These are phyloP conservation scores for Linhomoeus sp. DNA, from an alignment of 2,888 invertebrate species.

Conservation along the genomic window DNA sequence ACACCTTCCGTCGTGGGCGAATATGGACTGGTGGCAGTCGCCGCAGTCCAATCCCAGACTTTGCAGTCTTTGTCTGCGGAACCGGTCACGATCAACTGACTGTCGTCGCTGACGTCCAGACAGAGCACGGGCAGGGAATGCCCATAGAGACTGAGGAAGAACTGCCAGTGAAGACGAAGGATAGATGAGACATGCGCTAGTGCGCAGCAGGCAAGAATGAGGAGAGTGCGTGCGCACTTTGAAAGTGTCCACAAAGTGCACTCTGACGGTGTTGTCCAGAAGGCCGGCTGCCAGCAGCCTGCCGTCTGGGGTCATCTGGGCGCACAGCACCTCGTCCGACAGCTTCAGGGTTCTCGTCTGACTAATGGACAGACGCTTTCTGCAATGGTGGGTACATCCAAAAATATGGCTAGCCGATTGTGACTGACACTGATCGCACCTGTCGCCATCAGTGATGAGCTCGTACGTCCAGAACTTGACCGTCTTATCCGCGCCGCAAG, in stretches of 20 bases:
- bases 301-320: slow-evolving; percentile 37
- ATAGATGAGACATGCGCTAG: no score
- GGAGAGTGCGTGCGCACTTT: slow-evolving; percentile 41
- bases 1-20: slow-evolving; percentile 69
- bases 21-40: slow-evolving; percentile 82
- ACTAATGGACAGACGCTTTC: slow-evolving; percentile 34
- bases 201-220: no score
- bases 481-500: slow-evolving; percentile 68
- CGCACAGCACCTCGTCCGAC: slow-evolving; percentile 64
- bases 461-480: slow-evolving; percentile 89
- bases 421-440: no score
- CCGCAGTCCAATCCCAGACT: slow-evolving; percentile 95
- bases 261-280: slow-evolving; percentile 76
- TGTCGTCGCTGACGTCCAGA: slow-evolving; percentile 76
- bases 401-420: no score
- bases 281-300: slow-evolving; percentile 55
- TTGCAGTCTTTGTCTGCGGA: slow-evolving; percentile 86
- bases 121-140: slow-evolving; percentile 83
- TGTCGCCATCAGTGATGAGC: slow-evolving; percentile 36
- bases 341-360: slow-evolving; percentile 63
- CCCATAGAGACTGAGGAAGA: slow-evolving; percentile 79
- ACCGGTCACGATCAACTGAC: slow-evolving; percentile 66
- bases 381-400: no score
- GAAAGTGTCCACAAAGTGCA: slow-evolving; percentile 78
- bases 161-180: no score